Evolutionary conservation across 2,113 vertebrate species (phyloP), one percentile per base, ranked within the genome.

Genomic region (Rhegmatorhina hoffmannsi): DNA sequence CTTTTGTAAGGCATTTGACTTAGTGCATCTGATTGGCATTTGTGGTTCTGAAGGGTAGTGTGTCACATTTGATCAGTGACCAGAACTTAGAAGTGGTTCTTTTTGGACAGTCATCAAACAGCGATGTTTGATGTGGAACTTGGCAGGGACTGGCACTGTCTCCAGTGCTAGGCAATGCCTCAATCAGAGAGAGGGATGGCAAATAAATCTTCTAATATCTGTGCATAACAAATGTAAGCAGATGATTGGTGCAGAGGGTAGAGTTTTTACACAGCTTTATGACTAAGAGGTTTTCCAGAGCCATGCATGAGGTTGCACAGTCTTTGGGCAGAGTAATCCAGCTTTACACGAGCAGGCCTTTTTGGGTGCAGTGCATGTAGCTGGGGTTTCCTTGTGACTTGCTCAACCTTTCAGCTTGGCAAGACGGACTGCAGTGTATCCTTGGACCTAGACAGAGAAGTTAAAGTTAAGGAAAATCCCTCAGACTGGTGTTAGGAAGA

Each of bases 201-300:
- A 92, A 76, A 34, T 73, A 91, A 82, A 59, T 81, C 50, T 89
- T 34, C 43, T 88, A 17, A 6, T 90, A 26, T 58, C 90, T 69
- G 50, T 70, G 59, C 26, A 31, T 81, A 55, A 67, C 38, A 84
- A 67, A 47, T 77, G 16, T 31, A 53, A 56, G 66, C 34, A 60
- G 49, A 21, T 59, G 59, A 74, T 46, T 62, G 55, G 59, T 70
- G 52, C 64, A 25, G 55, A 36, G 50, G 46, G 18, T 70, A 23
- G 60, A 34, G 21, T 62, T 96, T 86, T 90, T 80, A 40, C 20
- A 26, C 0, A 2, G 15, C 56, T 79, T 1, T 64, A 20, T 64
- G 76, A 64, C 40, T 10, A 36, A 70, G 77, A 50, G 67, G 25
- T 90, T 93, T 90, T 77, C 72, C 33, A 77, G 53, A 83, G 67